Percentiles rank a stretch among this genome's conserved stretches.
These are phyloP conservation scores for Phrynosoma platyrhinos DNA, from an alignment of 2,113 vertebrate genomes.

Conservation along the genomic window DNA sequence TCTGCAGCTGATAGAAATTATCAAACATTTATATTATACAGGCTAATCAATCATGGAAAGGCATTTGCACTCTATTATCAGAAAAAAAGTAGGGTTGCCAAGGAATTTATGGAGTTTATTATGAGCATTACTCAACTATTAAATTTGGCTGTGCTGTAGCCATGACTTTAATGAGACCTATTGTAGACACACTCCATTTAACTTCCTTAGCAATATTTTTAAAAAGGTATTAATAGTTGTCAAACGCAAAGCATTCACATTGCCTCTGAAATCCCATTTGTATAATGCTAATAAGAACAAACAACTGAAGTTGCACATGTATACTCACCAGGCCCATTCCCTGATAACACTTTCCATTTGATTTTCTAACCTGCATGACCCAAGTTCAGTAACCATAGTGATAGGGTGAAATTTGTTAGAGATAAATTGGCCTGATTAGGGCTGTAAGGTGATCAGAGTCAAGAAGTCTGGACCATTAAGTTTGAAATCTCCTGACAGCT, in stretches of 20 bases:
- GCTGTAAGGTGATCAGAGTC: constrained; percentile 23
- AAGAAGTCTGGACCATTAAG: constrained; percentile 30
- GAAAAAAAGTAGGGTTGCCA: not conserved
- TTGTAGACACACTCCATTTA: constrained; percentile 16
- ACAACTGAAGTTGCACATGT: not conserved
- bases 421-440: constrained; percentile 34
- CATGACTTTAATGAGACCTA: not conserved
- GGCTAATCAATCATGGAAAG: not conserved
- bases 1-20: not conserved
- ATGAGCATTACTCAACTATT: not conserved
- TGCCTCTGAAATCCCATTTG: constrained; percentile 17
- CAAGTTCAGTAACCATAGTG: constrained; percentile 31
- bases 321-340: not conserved
- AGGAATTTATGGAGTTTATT: constrained; percentile 6
- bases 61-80: not conserved
- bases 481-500: constrained; percentile 31
- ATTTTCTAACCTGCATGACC: constrained; percentile 16
- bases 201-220: constrained; percentile 10
- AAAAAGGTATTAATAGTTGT: not conserved
- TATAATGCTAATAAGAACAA: constrained; percentile 22
- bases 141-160: not conserved
- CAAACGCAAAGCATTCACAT: not conserved
- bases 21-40: not conserved
- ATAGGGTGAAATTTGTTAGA: constrained; percentile 21
- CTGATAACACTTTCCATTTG: not conserved